Evolutionary conservation across 2,797 vertebrate genomes (phyloP), one percentile per base, ranked within the genome.

Genomic region (Falco rusticolus): DNA sequence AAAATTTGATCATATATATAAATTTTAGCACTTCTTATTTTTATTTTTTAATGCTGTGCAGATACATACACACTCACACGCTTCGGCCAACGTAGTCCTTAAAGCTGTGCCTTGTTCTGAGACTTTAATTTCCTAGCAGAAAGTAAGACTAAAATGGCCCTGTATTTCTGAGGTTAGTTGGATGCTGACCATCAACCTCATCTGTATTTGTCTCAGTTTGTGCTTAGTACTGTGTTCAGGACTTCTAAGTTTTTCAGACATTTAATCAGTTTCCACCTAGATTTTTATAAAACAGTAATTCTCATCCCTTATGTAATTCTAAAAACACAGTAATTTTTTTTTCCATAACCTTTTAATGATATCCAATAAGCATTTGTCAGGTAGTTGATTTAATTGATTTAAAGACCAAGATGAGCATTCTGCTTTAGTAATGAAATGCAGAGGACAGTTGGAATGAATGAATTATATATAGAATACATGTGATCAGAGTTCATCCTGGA

Each of bases 381-480:
- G 12, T 41, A 61, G 64, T 75, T 95, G 56, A 57, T 70, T 93
- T 95, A 88, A 89, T 93, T 94, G 92, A 53, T 77, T 93, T 81
- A 90, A 71, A 64, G 19, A 39, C 65, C 53, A 70, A 41, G 63
- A 19, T 77, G 50, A 86, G n/a, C 21, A 34, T 47, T 85, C 71
- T 65, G 6, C 48, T 92, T 94, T 90, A 70, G 20, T 78, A 89
- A 79, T 69, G 6, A 94, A 90, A 70, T 78, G 31, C 26, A 51
- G 53, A 80, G 63, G 54, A 72, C 21, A 60, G 21, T 80, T 92
- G 51, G 56, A 86, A 81, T 85, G 29, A 87, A 26, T 77, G 11
- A 87, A 48, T 84, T 89, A 45, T 77, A 25, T 81, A 21, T 50
- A 66, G 28, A 37, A 61, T 47, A 56, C 17, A 26, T 2, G 2